Percentiles rank a stretch among this genome's conserved stretches.
Conservation (phyloP, 2,113 vertebrate species). For the Turnix velox region DNA sequence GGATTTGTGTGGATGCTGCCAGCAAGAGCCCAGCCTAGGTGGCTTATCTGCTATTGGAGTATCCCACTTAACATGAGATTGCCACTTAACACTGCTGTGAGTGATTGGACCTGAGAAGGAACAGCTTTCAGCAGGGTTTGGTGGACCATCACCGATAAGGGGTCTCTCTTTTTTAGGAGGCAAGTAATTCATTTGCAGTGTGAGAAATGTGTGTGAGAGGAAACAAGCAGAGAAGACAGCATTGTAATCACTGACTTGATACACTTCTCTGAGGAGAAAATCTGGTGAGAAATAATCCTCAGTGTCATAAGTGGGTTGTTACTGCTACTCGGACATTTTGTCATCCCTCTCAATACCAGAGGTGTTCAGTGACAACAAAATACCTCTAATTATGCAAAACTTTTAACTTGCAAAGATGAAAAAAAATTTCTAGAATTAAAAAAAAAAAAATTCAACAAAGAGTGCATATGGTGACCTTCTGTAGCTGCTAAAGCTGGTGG, state of each 20-base stretch:
- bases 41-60: too few relatives aligned
- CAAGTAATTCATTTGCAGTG: background rate
- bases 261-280: background rate
- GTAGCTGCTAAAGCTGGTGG: background rate
- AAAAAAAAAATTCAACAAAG: background rate
- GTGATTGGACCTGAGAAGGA: background rate
- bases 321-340: background rate
- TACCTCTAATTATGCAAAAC: background rate
- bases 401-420: background rate
- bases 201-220: background rate
- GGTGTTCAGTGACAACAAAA: background rate
- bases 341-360: background rate
- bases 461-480: background rate
- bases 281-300: background rate
- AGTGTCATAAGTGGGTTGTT: background rate
- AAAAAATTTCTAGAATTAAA: background rate
- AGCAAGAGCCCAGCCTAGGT: too few relatives aligned
- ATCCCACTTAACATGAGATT: background rate
- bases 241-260: fast-evolving
- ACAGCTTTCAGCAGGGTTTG: background rate
- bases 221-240: background rate
- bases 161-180: background rate
- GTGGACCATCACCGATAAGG: background rate
- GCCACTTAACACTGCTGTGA: background rate
- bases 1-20: fast-evolving